A percentile compares a stretch with the other conserved stretches of the same genome.
phyloP scores from a whole-genome alignment of 2,888 invertebrate species.

The Eilema sororculum region DNA sequence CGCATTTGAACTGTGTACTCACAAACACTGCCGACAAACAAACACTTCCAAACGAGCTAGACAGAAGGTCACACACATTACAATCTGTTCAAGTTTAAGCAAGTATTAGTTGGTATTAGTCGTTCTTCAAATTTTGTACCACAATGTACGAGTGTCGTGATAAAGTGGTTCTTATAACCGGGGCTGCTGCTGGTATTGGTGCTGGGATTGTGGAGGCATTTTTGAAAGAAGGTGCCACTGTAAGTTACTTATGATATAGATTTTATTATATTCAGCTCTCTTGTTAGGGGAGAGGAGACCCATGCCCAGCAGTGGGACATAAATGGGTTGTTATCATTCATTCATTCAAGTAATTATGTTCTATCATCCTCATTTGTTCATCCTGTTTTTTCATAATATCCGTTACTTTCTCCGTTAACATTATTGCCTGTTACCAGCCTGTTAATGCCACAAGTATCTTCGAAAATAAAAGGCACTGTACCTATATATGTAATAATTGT shows the following conservation, averaged over 20 bases:
- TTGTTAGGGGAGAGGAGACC: too few species aligned
- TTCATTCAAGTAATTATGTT: too few species aligned
- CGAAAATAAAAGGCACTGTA: too few species aligned
- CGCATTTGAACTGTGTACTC: not conserved
- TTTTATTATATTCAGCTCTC: not conserved
- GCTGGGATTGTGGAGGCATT: constrained; percentile 67
- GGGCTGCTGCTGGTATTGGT: constrained; percentile 76
- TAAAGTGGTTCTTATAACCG: constrained; percentile 74
- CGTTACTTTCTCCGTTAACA: too few species aligned
- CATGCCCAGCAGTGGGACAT: too few species aligned
- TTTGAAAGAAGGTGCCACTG: constrained; percentile 71
- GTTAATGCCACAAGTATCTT: too few species aligned
- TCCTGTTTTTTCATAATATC: too few species aligned
- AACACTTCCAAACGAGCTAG: not conserved
- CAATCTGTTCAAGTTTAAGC: not conserved
- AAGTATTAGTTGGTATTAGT: constrained; percentile 12
- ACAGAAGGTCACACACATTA: not conserved
- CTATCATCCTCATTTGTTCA: too few species aligned
- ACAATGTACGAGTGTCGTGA: constrained; percentile 65
- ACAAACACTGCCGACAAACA: not conserved
- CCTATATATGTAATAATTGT: too few species aligned
- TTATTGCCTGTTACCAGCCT: too few species aligned
- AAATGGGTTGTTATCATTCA: too few species aligned
- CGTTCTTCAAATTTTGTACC: not conserved
- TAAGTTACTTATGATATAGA: constrained; percentile 35